Evolutionary conservation across 2,797 vertebrate species (phyloP), one percentile per base, ranked within the genome.

Genomic region (Etheostoma perlongum): DNA sequence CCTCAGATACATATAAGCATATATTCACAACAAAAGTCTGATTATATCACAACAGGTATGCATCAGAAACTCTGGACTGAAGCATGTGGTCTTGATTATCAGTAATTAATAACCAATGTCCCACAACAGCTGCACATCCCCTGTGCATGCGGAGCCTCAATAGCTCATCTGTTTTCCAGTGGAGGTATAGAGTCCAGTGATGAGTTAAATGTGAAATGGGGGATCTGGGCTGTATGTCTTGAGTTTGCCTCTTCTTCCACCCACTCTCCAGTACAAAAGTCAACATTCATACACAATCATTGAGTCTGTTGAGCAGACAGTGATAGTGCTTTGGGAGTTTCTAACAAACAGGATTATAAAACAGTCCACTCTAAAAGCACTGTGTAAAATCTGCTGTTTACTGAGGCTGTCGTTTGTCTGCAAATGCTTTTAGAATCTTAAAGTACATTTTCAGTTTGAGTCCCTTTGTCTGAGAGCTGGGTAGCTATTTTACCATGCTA

Each of bases 301-400:
- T 67, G 4, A 15, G 23, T 72, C n/a, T 15, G 27, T 46, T 15
- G 33, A 68, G 60, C 51, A 46, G 70, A 72, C 18, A 0, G 16
- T 19, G 51, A 64, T 44, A n/a, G 42, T 58, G 76, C 57, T 73
- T 73, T 70, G 54, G 49, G 62, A 76, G 66, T 40, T 14, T 10
- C 74, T 60, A 73, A 72, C 71, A 81, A 84, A 82, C 61, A 2
- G 46, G 53, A 83, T 80, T 85, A 86, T 36, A 86, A 89, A 91
- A 90, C 70, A 63, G 62, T 76, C 62, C 40, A 6, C 53, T 75
- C 66, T 69, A 67, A 89, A 88, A 83, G 76, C 71, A 62, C 21
- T 2, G 49, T 47, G 67, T 58, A n/a, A 73, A 59, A 80, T 72
- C 55, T 47, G 48, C 23, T 27, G 30, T 66, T 64, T 65, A 68